Evolutionary conservation across 2,797 vertebrate species (phyloP), one percentile per base, ranked within the genome.

Genomic region (Xyrichtys novacula): DNA sequence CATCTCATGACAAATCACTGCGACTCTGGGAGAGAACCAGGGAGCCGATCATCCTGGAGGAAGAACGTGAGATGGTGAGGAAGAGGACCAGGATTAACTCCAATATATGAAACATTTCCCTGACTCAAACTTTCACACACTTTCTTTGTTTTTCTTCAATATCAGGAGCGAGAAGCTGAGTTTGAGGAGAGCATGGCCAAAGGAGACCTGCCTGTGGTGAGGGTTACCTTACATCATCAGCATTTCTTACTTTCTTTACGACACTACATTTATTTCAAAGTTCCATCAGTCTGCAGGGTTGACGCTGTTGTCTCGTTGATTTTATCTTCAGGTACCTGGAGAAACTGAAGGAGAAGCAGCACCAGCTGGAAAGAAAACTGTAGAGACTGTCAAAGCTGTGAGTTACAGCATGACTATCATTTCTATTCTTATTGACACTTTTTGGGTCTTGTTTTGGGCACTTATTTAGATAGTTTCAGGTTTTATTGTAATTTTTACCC

Each of bases 321-420:
- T 71, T 48, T 3, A 1, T 49, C 79, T 12, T 0, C 82, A 99
- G 98, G 96, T 99, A 50, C 95, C 98, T 16, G 98, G 98, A 71
- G 98, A 99, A 88, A 94, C 87, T 0, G 90, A 93, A 83, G 96
- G 96, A 59, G 96, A 98, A 65, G 94, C 83, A 0, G 96, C 95
- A 6, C 95, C 97, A 28, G 95, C 98, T 1, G 96, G 92, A 22
- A 99, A 93, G 93, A 99, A 98, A 85, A 98, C 96, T 0, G 88
- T 97, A 0, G 97, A 99, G 92, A 98, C 97, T 0, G 92, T 99
- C 75, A 99, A 98, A 95, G 96, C 96, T 57, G 98, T 99, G 90
- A 95, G 96, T 95, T 38, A 6, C 6, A 17, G 6, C 36, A 16
- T 17, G 16, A 39, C 16, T 11, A 34, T 12, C 32, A 34, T 14